Evolutionary conservation across 2,888 invertebrate genomes (phyloP), one percentile per base, ranked within the genome.

Genomic region (Epicampocera succincta): DNA sequence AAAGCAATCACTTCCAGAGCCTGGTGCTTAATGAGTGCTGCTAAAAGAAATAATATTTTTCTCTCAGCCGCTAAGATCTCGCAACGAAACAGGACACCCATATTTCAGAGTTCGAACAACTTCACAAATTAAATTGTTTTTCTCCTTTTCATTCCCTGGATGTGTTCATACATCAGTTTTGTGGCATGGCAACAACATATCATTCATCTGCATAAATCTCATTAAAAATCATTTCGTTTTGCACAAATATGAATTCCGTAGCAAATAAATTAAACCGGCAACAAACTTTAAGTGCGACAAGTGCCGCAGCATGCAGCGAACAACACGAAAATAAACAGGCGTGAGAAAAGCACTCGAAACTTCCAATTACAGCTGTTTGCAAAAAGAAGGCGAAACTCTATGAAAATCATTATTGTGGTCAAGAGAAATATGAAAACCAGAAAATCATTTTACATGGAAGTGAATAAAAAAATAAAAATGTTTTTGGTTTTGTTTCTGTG

Each of bases 161-260:
- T 54, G 46, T 42, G 83, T 84, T 84, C 87, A 88, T 88, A 87
- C 88, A 86, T 89, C 88, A 88, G 86, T 87, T 85, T 84, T 86
- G 87, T 75, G 63, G 71, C 75, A 75, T 69, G 71, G 46, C 63
- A 65, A 85, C 87, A 86, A 85, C 87, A 86, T 85, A 86, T 87
- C 88, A 87, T 88, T 87, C 88, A 87, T 88, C 87, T 88, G 86
- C 89, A 89, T 87, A 87, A 88, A 88, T 88, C 88, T 86, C 85
- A 85, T 82, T 84, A 84, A 85, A 84, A 85, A 71, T 74, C 65
- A 83, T 72, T 85, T 84, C 80, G 54, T 79, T 81, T 83, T 72
- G 72, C 61, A 33, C 19, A 66, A 76, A 54, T 44, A 52, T 13
- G 19, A 42, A 54, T 15, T 58, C 33, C 12, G 11, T 33, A 44